A percentile compares a stretch with the other conserved stretches of the same genome.
These are phyloP conservation scores for Daktulosphaira vitifoliae DNA, from an alignment of 1,140 invertebrate genomes.

Conservation along the genomic window DNA sequence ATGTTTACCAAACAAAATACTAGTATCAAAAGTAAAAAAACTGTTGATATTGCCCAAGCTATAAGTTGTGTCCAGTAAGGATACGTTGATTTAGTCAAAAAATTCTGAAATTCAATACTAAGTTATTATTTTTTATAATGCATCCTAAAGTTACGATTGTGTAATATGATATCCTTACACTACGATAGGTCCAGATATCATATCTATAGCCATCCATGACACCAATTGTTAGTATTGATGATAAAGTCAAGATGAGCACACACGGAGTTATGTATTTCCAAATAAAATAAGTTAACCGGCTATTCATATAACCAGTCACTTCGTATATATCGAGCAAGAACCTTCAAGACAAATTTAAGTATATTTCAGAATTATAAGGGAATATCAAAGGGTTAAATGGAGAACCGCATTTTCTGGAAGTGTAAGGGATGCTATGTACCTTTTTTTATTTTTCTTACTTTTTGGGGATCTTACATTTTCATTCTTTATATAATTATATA, in stretches of 20 bases:
- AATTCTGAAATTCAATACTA: conserved; percentile 18
- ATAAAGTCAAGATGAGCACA: conserved; percentile 11
- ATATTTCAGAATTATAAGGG: no score
- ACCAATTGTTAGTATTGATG: conserved; percentile 9
- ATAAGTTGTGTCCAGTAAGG: conserved; percentile 18
- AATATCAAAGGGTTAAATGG: no score
- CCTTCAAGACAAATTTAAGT: no score
- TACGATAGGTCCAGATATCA: conserved; percentile 15
- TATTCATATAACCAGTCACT: conserved; percentile 16
- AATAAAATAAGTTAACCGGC: conserved; percentile 9
- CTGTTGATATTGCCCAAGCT: conserved; percentile 1
- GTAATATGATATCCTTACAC: conserved; percentile 10
- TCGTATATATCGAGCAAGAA: conserved; percentile 24
- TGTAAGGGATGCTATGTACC: no score
- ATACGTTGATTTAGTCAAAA: conserved; percentile 2
- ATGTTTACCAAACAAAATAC: conserved; percentile 10
- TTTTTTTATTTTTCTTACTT: no score
- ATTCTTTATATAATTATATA: no score
- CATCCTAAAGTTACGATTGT: no score
- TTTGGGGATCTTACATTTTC: no score
- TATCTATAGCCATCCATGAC: conserved; percentile 16
- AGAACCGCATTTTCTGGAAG: no score
- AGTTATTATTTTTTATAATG: no score
- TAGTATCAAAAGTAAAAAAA: conserved; percentile 12
- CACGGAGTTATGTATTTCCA: conserved; percentile 14